Percentiles rank a stretch among this genome's conserved stretches.
Conservation (phyloP, 2,797 vertebrate species). For the Phoxinus dragarum region DNA sequence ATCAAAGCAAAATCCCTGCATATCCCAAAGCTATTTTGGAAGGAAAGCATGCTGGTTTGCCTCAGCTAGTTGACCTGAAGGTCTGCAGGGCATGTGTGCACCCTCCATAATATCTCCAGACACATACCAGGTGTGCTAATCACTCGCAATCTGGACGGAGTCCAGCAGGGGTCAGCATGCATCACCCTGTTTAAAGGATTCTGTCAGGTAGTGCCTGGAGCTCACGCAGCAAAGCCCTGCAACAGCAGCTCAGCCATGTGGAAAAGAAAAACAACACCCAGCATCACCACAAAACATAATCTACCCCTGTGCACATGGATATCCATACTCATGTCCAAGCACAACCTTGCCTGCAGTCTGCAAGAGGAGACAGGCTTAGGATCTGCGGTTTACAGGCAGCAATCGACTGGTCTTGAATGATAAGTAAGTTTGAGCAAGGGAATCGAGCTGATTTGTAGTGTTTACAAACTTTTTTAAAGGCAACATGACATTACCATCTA, state of each 20-base stretch:
- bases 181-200: conserved; percentile 45
- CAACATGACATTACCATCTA: background rate
- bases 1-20: background rate
- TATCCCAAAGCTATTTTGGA: conserved; percentile 17
- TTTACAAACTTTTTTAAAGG: background rate
- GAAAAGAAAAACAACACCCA: conserved; percentile 43
- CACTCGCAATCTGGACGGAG: conserved; percentile 44
- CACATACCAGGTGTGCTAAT: conserved; percentile 42
- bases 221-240: conserved; percentile 17
- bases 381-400: conserved; percentile 24
- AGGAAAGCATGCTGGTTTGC: conserved; percentile 1
- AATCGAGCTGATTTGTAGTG: background rate
- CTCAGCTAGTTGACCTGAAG: conserved; percentile 45
- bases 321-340: conserved; percentile 18
- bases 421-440: conserved; percentile 12
- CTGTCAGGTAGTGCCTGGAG: conserved; percentile 42
- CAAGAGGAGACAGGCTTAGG: background rate
- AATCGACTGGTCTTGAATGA: conserved; percentile 22
- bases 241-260: conserved; percentile 45
- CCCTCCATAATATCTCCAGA: conserved; percentile 10
- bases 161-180: conserved; percentile 59
- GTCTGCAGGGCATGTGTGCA: conserved; percentile 41
- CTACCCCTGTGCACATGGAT: conserved; percentile 37
- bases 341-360: conserved; percentile 28
- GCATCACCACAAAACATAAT: conserved; percentile 42